Base-by-base conservation (phyloP, 2,888 invertebrate genomes). In the Odiellus spinosus region DNA sequence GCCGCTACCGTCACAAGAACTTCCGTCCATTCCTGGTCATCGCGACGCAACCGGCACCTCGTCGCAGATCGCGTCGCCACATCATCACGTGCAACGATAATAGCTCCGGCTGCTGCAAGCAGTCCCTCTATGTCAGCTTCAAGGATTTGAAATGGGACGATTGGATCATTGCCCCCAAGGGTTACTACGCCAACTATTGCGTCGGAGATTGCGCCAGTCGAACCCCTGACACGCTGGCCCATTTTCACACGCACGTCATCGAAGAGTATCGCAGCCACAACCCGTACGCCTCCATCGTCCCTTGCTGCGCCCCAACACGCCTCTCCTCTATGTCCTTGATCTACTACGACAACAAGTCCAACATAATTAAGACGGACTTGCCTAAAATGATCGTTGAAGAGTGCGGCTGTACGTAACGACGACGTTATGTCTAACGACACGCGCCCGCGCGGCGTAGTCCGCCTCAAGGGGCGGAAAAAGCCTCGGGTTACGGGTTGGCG, bases 331-430 rank as follows among this genome's bases (percentile, higher is more conserved):
- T 90, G 76, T 86, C 86, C 58, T 74, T 90, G 58, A 86, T 90
- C 64, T 90, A 90, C 70, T 86, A 85, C 70, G 87, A 87, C 58
- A 79, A 78, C 52, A 84, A 86, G 70, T 77, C 80, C 57, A 83
- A 81, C 71, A 86, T 90, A 67, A 84, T 90, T 67, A 88, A 90
- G 68, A 76, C 87, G 61, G 87, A 88, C 72, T 73, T 90, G 65
- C 88, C 88, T 57, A 87, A 88, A 73, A 90, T 90, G 88, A 84
- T 87, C 59, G 87, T 90, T 54, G 87, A 90, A 68, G 88, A 88
- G 73, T 90, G 90, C 71, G 88, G 87, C 59, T 90, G 90, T 70
- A 87, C 87, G 59, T 88, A 75, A 76, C 33, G 67, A 69, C 32
- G 38, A 18, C 44, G 14, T n/a, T 38, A 38, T 17, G 8, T 38